Conservation (phyloP, 2,113 vertebrate genomes). For the Rhynchopsitta pachyrhyncha region DNA sequence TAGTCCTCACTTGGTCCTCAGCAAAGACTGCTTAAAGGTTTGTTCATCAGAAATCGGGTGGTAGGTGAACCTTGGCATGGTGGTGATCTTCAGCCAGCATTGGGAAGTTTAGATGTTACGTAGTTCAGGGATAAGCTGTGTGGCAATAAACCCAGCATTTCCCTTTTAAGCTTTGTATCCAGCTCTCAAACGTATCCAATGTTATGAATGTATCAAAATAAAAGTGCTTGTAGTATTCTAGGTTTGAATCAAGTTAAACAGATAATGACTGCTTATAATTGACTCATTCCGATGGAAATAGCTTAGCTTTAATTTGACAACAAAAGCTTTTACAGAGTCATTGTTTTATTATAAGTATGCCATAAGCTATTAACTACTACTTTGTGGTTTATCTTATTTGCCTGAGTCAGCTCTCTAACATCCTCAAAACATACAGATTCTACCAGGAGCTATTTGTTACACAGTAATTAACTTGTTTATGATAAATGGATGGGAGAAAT, state of each 20-base stretch:
- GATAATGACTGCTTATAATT: slow-evolving; percentile 68
- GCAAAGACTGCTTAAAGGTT: background rate
- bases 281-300: slow-evolving; percentile 71
- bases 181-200: background rate
- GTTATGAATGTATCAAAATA: background rate
- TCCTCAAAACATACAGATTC: slow-evolving; percentile 55
- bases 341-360: slow-evolving; percentile 47
- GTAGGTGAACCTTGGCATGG: rapidly evolving
- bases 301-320: slow-evolving; percentile 67
- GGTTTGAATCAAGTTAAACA: slow-evolving; percentile 61
- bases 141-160: background rate
- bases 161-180: background rate
- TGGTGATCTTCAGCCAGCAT: background rate
- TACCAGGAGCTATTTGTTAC: slow-evolving; percentile 75
- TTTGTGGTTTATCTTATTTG: slow-evolving; percentile 54
- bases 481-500: slow-evolving; percentile 80
- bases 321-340: slow-evolving; percentile 52
- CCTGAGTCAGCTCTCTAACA: slow-evolving; percentile 66
- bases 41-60: background rate
- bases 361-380: slow-evolving; percentile 48
- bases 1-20: background rate
- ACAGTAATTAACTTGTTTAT: slow-evolving; percentile 81
- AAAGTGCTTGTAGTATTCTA: background rate
- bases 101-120: rapidly evolving
- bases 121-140: background rate